Evolutionary conservation across 1,140 invertebrate genomes (phyloP), one percentile per base, ranked within the genome.

Genomic region (Panagrolaimus sp.): DNA sequence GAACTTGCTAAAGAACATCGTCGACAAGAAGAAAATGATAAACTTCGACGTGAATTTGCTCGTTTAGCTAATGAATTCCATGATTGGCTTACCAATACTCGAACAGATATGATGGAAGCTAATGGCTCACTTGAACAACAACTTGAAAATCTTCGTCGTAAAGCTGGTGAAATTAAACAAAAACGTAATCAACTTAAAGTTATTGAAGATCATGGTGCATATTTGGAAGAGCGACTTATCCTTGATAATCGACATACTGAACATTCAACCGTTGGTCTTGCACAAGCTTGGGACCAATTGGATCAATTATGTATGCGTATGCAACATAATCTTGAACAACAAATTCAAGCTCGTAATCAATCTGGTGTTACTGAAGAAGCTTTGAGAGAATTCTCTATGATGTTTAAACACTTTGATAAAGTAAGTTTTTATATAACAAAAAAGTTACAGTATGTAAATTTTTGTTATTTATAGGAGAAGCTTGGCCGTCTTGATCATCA

Each of bases 331-430:
- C 87, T 99, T 71, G 96, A 98, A 84, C 96, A 99, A 85, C 96
- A 99, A 86, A 98, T 98, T 76, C 95, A 98, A 78, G 88, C 88
- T 9, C 78, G 86, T 48, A 98, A 99, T 86, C 93, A 98, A 83
- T 96, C 93, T 66, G 95, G 96, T 76, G 96, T 99, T 14, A 93
- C 91, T 63, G 96, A 99, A 85, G 95, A 98, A 84, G 93, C 96
- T 0, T 89, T 98, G 5, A 93, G 97, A 86, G 96, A 98, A 86
- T 99, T 98, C 89, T 95, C 92, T 53, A 98, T 99, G 95, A 98
- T 98, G 96, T 98, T 98, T 88, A 89, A 88, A 85, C 87, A 83
- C 69, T 82, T 83, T 70, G 81, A 82, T 68, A 81, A 82, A 61
- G 78, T 80, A 69, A 16, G 68, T 31, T 68, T 43, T n/a, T n/a